Evolutionary conservation across 2,888 invertebrate species (phyloP).

Genomic region (Ephialtes manifestator): DNA sequence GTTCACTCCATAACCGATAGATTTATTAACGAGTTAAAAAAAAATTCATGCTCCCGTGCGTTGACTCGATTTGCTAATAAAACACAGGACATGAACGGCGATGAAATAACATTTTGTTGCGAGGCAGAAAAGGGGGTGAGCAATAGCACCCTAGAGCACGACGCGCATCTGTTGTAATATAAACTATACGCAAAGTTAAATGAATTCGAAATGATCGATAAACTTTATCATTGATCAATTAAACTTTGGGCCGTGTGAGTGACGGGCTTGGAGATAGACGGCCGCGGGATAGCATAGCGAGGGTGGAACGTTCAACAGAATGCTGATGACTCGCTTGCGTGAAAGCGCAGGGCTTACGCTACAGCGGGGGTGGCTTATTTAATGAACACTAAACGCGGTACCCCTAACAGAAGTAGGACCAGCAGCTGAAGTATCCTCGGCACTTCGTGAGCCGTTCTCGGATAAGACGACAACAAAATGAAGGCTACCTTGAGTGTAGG

Average conservation of each 20-base stretch:
- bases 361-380: slow-evolving; percentile 82
- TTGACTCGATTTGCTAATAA: slow-evolving; percentile 18
- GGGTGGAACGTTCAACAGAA: slow-evolving; percentile 62
- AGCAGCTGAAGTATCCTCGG: slow-evolving; percentile 37
- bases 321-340: slow-evolving; percentile 59
- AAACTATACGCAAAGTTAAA: slow-evolving; percentile 85
- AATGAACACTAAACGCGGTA: slow-evolving; percentile 84
- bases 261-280: slow-evolving; percentile 74
- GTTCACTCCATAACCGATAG: not conserved
- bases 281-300: slow-evolving; percentile 64
- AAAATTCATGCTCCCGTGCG: slow-evolving; percentile 20
- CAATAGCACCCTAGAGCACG: slow-evolving; percentile 21
- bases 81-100: slow-evolving; percentile 18
- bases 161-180: slow-evolving; percentile 74
- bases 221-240: slow-evolving; percentile 86
- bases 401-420: slow-evolving; percentile 73
- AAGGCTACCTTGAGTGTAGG: not conserved
- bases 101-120: slow-evolving; percentile 50
- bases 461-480: slow-evolving; percentile 32
- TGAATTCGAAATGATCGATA: slow-evolving; percentile 86
- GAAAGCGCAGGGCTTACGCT: slow-evolving; percentile 66
- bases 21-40: not conserved
- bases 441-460: slow-evolving; percentile 22
- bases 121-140: slow-evolving; percentile 12
- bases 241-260: slow-evolving; percentile 86